Evolutionary conservation across 2,888 invertebrate species (phyloP).

Genomic region (Eristalis tenax): DNA sequence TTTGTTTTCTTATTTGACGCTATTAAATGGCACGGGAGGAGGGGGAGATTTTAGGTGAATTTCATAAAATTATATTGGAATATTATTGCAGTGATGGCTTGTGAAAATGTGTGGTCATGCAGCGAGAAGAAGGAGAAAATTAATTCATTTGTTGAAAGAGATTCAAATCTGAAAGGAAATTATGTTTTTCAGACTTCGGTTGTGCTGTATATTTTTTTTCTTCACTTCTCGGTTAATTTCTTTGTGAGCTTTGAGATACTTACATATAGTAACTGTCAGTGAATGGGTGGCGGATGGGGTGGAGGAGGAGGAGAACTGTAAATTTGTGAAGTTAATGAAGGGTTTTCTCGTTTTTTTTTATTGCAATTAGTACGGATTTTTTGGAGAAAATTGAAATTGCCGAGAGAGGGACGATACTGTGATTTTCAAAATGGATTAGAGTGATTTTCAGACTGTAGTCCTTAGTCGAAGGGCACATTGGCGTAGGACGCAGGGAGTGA

Average conservation of each 20-base stretch:
- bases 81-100: constrained; percentile 64
- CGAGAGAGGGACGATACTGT: too few species aligned
- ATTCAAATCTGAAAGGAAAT: constrained; percentile 76
- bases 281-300: background rate
- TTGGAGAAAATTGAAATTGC: too few species aligned
- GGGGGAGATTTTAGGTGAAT: constrained; percentile 36
- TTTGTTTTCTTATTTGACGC: constrained; percentile 1
- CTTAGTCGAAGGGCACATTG: too few species aligned
- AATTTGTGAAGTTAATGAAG: background rate
- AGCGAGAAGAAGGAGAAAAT: constrained; percentile 64
- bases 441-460: too few species aligned
- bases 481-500: background rate
- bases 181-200: constrained; percentile 75
- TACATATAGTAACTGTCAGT: background rate
- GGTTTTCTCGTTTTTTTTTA: background rate
- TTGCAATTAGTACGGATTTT: too few species aligned
- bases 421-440: too few species aligned
- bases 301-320: background rate
- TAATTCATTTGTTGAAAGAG: constrained; percentile 70
- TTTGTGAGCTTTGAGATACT: constrained; percentile 30
- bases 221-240: constrained; percentile 35
- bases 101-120: constrained; percentile 61
- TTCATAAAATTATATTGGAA: constrained; percentile 62
- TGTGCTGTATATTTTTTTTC: constrained; percentile 63
- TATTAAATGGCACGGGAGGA: background rate